These are phyloP conservation scores for Pectinophora gossypiella DNA, from an alignment of 1,140 invertebrate species.

Conservation along the genomic window DNA sequence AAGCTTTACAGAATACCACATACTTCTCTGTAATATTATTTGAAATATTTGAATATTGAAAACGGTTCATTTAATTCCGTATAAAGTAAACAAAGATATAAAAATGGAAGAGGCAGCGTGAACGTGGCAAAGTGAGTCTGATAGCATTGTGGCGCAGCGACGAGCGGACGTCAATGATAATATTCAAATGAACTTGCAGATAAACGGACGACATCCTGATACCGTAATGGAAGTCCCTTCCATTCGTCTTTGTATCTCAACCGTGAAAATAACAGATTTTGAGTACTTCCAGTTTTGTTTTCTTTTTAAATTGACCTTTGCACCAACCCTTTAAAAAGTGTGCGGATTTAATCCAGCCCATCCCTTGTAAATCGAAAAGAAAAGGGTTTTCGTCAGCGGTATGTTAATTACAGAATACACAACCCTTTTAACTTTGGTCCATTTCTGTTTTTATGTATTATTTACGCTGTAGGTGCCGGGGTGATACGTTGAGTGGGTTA, in stretches of 20 bases:
- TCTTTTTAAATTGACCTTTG: neutral
- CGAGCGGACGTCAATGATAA: slow-evolving; percentile 8
- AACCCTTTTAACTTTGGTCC: slow-evolving; percentile 26
- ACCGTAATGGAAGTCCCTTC: neutral
- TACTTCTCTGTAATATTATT: too few species aligned
- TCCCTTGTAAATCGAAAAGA: slow-evolving; percentile 22
- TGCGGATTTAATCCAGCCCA: slow-evolving; percentile 12
- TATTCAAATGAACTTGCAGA: slow-evolving; percentile 18
- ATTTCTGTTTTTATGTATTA: slow-evolving; percentile 16
- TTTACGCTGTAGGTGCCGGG: slow-evolving; percentile 11
- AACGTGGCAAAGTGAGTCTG: neutral
- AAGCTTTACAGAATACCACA: too few species aligned
- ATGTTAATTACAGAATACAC: slow-evolving; percentile 28
- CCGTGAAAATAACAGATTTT: neutral
- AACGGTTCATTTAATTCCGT: too few species aligned
- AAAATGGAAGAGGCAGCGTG: neutral
- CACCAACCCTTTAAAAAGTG: slow-evolving; percentile 7
- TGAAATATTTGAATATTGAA: too few species aligned
- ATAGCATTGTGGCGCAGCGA: neutral
- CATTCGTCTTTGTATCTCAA: slow-evolving; percentile 1
- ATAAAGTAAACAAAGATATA: neutral
- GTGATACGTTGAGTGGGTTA: slow-evolving; percentile 21
- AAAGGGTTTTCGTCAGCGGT: slow-evolving; percentile 24
- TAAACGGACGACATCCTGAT: slow-evolving; percentile 11
- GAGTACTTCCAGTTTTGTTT: neutral